A percentile compares a stretch with the other conserved stretches of the same genome.
phyloP scores from a whole-genome alignment of 2,888 invertebrate genomes.

The Heliconius charithonia region DNA sequence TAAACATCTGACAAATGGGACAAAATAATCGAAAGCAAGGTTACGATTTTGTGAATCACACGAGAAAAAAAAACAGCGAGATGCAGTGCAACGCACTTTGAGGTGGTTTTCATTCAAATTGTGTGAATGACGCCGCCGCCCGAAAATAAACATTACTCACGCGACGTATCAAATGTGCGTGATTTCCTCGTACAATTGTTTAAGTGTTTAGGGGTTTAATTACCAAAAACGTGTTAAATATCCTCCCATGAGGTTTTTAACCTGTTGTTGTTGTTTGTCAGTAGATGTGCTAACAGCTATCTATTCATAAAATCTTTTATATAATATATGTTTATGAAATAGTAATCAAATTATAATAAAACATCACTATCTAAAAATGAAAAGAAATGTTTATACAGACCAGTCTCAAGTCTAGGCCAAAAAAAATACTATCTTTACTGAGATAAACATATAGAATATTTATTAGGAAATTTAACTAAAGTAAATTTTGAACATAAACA shows the following conservation, averaged over 20 bases:
- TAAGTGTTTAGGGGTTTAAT: background rate
- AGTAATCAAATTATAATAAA: no score
- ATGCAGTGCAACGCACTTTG: conserved; percentile 45
- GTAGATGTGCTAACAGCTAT: background rate
- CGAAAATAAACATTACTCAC: conserved; percentile 53
- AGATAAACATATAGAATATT: background rate
- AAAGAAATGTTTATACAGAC: background rate
- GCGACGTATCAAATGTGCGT: conserved; percentile 47
- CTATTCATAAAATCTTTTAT: no score
- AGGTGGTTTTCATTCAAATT: conserved; percentile 48
- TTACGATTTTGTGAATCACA: conserved; percentile 46
- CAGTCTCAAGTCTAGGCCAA: background rate
- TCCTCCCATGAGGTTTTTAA: background rate
- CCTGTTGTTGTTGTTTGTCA: background rate
- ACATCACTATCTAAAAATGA: background rate
- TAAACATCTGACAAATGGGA: background rate
- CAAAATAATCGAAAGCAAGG: conserved; percentile 25
- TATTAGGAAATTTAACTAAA: background rate
- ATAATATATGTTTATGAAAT: no score
- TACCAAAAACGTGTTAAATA: background rate
- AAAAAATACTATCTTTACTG: background rate
- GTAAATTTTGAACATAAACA: conserved; percentile 2
- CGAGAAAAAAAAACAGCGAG: conserved; percentile 41
- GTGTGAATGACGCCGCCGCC: conserved; percentile 39
- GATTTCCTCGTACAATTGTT: conserved; percentile 39